phyloP scores from a whole-genome alignment of 2,797 vertebrate species.

The Sebastes oblongus region DNA sequence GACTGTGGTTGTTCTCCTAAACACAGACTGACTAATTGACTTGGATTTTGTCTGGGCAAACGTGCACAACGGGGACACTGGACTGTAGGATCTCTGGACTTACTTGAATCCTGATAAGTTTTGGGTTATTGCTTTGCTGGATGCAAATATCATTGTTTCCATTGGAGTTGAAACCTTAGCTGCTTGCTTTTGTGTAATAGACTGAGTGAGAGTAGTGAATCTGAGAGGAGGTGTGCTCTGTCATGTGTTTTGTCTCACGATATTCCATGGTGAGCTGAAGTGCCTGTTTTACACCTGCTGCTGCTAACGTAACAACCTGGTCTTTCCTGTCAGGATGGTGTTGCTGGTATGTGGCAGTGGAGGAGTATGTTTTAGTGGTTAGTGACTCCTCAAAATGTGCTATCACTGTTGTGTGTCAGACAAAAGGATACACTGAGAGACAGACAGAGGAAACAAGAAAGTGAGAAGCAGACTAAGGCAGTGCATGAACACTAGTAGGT shows the following conservation, averaged over 20 bases:
- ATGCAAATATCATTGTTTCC: not conserved
- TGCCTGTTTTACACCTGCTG: not conserved
- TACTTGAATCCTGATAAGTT: slow-evolving; percentile 18
- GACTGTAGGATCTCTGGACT: slow-evolving; percentile 38
- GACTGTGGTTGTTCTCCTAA: slow-evolving; percentile 64
- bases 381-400: slow-evolving; percentile 23
- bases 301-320: slow-evolving; percentile 23
- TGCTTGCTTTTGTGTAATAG: not conserved
- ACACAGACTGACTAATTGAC: slow-evolving; percentile 32
- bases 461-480: not conserved
- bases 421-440: not conserved
- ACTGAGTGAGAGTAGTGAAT: not conserved
- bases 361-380: slow-evolving; percentile 16
- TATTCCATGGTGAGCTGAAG: slow-evolving; percentile 11
- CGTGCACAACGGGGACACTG: slow-evolving; percentile 17
- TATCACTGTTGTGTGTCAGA: slow-evolving; percentile 5
- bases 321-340: slow-evolving; percentile 61
- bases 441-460: not conserved
- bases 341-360: slow-evolving; percentile 28
- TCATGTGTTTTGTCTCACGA: not conserved
- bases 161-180: not conserved
- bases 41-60: slow-evolving; percentile 39
- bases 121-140: slow-evolving; percentile 4
- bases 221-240: slow-evolving; percentile 11
- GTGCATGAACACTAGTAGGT: not conserved